These are phyloP conservation scores for Amphipyra berbera DNA, from an alignment of 2,888 invertebrate genomes.

Conservation along the genomic window DNA sequence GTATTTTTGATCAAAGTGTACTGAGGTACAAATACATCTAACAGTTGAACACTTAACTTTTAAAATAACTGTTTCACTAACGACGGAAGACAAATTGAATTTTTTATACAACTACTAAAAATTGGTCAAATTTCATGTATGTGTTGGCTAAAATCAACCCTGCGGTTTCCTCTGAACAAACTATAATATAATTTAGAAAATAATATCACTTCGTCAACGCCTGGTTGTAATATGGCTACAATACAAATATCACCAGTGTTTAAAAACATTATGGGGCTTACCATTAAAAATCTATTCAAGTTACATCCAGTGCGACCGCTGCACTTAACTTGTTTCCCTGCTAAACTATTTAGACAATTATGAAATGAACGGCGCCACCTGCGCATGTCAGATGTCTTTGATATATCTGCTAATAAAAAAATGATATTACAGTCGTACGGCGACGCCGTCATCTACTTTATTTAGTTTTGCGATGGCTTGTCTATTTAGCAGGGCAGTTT, in stretches of 20 bases:
- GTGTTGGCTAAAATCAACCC: constrained; percentile 28
- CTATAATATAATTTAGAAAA: neutral
- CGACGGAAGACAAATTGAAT: constrained; percentile 67
- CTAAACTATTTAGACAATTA: neutral
- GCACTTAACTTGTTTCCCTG: neutral
- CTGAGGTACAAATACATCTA: constrained; percentile 8
- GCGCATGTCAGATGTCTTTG: neutral
- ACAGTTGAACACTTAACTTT: constrained; percentile 14
- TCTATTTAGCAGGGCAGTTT: too few relatives aligned
- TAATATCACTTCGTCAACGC: neutral
- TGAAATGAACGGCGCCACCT: too few relatives aligned
- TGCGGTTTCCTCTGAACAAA: constrained; percentile 8
- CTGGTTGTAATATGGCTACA: neutral
- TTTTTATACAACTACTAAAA: constrained; percentile 62
- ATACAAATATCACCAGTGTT: neutral
- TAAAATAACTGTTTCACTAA: constrained; percentile 34
- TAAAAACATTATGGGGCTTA: neutral
- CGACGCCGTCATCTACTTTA: neutral
- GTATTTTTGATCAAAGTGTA: constrained; percentile 28
- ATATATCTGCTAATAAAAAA: too few relatives aligned
- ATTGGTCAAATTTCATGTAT: constrained; percentile 64
- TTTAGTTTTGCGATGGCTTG: neutral
- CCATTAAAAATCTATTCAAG: neutral
- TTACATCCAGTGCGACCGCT: neutral
- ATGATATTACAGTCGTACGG: neutral